A percentile compares a stretch with the other conserved stretches of the same genome.
Evolutionary conservation across 2,797 vertebrate species (phyloP).

Genomic region (Nothura maculosa): DNA sequence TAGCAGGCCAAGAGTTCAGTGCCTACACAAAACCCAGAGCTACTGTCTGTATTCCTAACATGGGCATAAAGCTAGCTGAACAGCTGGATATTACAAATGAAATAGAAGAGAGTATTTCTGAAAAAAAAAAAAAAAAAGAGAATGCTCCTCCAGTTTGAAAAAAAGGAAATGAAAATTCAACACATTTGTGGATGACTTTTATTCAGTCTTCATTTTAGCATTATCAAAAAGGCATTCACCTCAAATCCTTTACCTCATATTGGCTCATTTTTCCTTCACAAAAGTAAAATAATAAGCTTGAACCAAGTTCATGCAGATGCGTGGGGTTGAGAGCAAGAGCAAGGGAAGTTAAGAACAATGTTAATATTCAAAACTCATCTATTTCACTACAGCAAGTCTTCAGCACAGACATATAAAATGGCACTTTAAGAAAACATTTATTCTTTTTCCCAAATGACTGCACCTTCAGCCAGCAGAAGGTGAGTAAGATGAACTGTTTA

Average conservation of each 20-base stretch:
- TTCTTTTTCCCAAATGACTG: not conserved
- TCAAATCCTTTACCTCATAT: not conserved
- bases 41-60: not conserved
- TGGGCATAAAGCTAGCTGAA: not conserved
- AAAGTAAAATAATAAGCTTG: not conserved
- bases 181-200: not conserved
- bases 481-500: not conserved
- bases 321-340: not conserved
- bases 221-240: not conserved
- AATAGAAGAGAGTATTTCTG: not conserved
- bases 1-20: not conserved
- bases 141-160: not conserved
- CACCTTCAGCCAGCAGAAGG: not conserved
- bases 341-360: not conserved
- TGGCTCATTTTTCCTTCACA: not conserved
- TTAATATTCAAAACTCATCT: not conserved
- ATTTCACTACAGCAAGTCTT: not conserved
- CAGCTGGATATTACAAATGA: not conserved
- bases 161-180: constrained; percentile 6
- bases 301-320: not conserved
- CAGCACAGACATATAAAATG: not conserved
- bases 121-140: not conserved
- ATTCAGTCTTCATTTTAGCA: not conserved
- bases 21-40: not conserved
- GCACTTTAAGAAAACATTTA: not conserved